phyloP scores from a whole-genome alignment of 2,113 vertebrate species.

The Otolemur garnettii region DNA sequence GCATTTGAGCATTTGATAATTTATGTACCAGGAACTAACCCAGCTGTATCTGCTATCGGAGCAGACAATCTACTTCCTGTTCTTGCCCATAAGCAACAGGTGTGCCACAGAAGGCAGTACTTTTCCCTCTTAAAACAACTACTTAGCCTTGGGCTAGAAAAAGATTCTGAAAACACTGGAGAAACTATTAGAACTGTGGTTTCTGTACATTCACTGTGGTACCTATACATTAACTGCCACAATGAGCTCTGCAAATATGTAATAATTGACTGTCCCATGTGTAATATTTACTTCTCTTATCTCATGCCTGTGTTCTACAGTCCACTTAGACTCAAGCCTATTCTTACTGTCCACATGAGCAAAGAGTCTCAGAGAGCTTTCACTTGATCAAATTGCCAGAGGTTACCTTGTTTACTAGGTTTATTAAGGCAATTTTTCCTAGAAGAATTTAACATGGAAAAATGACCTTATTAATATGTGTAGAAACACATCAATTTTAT shows the following conservation, averaged over 20 bases:
- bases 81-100: background rate
- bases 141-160: background rate
- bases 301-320: background rate
- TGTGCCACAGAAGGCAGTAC: background rate
- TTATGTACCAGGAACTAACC: background rate
- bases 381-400: background rate
- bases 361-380: background rate
- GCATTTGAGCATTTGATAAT: background rate
- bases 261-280: background rate
- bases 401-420: background rate
- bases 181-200: background rate
- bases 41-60: background rate
- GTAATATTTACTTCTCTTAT: background rate
- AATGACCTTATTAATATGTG: conserved; percentile 67
- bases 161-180: background rate
- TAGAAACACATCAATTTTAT: conserved; percentile 45
- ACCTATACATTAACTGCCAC: background rate
- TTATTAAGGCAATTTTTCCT: conserved; percentile 39
- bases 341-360: background rate
- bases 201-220: background rate
- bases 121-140: background rate
- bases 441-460: conserved; percentile 55
- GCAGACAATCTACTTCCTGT: background rate
- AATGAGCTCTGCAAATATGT: background rate
- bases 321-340: background rate